A percentile compares a stretch with the other conserved stretches of the same genome.
These are phyloP conservation scores for Embidobia sp. DNA, from an alignment of 2,888 invertebrate species.

Conservation along the genomic window DNA sequence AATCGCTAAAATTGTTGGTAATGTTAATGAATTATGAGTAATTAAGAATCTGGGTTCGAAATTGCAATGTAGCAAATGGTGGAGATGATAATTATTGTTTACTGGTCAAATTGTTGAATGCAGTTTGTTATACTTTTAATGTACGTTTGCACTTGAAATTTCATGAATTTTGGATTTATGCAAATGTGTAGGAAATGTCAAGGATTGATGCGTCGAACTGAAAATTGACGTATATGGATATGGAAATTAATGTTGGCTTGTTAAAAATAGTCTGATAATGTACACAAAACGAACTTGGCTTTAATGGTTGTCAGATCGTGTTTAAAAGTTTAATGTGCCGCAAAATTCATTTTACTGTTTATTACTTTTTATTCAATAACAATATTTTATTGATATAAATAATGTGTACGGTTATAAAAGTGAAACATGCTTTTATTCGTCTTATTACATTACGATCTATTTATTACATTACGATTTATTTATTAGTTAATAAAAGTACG, in stretches of 20 bases:
- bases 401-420: too few species aligned
- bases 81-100: background rate
- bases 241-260: conserved; percentile 25
- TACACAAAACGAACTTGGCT: background rate
- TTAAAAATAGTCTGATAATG: conserved; percentile 2
- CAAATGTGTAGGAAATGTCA: conserved; percentile 29
- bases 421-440: too few species aligned
- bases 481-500: too few species aligned
- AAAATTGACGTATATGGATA: conserved; percentile 35
- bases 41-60: too few species aligned
- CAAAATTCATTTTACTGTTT: too few species aligned
- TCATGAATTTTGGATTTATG: conserved; percentile 45
- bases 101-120: background rate
- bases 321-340: too few species aligned
- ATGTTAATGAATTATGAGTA: too few species aligned
- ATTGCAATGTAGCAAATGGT: background rate
- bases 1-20: too few species aligned
- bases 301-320: background rate
- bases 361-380: too few species aligned
- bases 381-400: too few species aligned
- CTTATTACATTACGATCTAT: too few species aligned
- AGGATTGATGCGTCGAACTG: conserved; percentile 33
- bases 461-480: too few species aligned
- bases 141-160: conserved; percentile 21
- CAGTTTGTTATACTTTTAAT: conserved; percentile 30